Base-by-base conservation (phyloP, 2,797 vertebrate genomes). In the Sebastolobus alascanus region DNA sequence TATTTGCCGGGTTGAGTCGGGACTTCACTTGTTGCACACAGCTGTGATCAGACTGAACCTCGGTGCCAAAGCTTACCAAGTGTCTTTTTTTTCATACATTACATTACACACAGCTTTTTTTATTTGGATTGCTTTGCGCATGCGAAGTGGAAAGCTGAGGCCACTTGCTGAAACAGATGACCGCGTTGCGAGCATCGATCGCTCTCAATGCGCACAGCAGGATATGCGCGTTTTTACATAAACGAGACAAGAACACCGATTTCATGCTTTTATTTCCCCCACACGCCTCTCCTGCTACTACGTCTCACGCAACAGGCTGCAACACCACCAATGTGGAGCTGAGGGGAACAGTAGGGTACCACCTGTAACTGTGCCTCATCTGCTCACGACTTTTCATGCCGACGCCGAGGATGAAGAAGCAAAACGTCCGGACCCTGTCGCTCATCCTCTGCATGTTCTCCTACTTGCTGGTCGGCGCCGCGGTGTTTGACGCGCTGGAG, bases 401-500 rank as follows among this genome's bases (percentile, higher is more conserved):
- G 79, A 82, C 85, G 22, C 82, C 84, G 83, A 95, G 84, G 92
- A 98, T 97, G 97, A 96, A 97, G 96, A 96, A 95, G 94, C 97
- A 97, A 90, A 97, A 97, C 94, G 93, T 96, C 87, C 96, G 97
- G 93, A 96, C 97, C n/a, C 93, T 97, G 73, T 97, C 96, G 79
- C 97, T 98, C 67, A 95, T 97, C 89, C 95, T 97, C 80, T 98
- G 97, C 96, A 97, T 97, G 93, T 95, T 98, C 87, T 97, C 96
- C 77, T 98, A 98, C 94, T 90, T 98, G 93, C 95, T 97, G 95
- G 97, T 97, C 88, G 97, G 98, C 79, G 97, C 97, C 84, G 97
- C 97, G 46, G 97, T 98, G 74, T 99, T 98, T 92, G 97, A 98
- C 92, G 97, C 97, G 68, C 96, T 98, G 13, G 97, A 99, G 95